Conservation (phyloP, 2,888 invertebrate species). For the Scelioninae gen. 1 region DNA sequence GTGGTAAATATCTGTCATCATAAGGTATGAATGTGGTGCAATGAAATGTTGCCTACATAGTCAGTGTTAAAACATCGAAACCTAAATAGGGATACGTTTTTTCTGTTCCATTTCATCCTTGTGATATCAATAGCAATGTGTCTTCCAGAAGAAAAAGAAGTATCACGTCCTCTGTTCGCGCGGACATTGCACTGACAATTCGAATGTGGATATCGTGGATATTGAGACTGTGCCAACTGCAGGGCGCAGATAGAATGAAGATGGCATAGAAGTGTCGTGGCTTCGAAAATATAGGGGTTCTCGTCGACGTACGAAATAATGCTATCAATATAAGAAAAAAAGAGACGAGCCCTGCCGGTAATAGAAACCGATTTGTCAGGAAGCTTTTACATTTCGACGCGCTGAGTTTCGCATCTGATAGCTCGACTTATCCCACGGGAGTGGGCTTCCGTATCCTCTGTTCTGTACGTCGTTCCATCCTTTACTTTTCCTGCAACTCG, state of each 20-base stretch:
- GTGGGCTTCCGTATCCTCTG: slow-evolving; percentile 71
- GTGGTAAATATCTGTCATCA: too few relatives aligned
- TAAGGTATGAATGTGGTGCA: neutral
- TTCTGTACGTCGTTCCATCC: slow-evolving; percentile 32
- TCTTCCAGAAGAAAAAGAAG: slow-evolving; percentile 58
- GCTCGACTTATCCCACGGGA: slow-evolving; percentile 79
- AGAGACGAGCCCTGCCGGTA: slow-evolving; percentile 74
- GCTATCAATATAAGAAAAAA: slow-evolving; percentile 78
- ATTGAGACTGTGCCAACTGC: slow-evolving; percentile 70
- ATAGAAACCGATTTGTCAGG: slow-evolving; percentile 82
- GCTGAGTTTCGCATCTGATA: slow-evolving; percentile 79
- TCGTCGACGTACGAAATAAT: slow-evolving; percentile 77
- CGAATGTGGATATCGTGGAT: slow-evolving; percentile 53
- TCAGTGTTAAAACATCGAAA: neutral
- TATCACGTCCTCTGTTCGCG: slow-evolving; percentile 36
- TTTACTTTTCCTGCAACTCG: slow-evolving; percentile 14
- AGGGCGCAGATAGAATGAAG: slow-evolving; percentile 64
- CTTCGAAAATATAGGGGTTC: slow-evolving; percentile 69
- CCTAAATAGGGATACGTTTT: slow-evolving; percentile 12
- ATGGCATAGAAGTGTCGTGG: slow-evolving; percentile 68
- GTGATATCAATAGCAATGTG: slow-evolving; percentile 65
- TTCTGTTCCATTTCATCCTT: slow-evolving; percentile 16
- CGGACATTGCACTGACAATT: slow-evolving; percentile 60
- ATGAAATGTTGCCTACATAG: neutral
- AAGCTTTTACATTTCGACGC: slow-evolving; percentile 82